Evolutionary conservation across 2,113 vertebrate genomes (phyloP), one percentile per base, ranked within the genome.

Genomic region (Sturnira hondurensis): DNA sequence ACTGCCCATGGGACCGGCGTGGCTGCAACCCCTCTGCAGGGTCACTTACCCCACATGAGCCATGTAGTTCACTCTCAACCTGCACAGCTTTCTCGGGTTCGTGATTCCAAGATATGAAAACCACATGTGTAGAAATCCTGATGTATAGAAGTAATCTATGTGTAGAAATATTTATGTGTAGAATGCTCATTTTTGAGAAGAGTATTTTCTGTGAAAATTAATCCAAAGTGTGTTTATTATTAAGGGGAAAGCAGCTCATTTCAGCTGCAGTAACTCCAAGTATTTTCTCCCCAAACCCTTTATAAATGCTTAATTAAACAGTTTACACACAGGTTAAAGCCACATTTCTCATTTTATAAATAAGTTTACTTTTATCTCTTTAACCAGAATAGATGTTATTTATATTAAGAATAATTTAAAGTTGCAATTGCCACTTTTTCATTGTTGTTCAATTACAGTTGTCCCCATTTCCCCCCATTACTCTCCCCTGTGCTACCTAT

Each of bases 211-310:
- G 17, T 94, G 95, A 93, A 98, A 98, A 93, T 93, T 41, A 89
- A 96, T 96, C 90, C 89, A 97, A 97, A 96, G 96, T 92, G 74
- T 98, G 93, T 97, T 92, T 97, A 26, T 95, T 98, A 86, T 97
- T 97, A 95, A 97, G 86, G 96, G 65, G 89, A 80, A 93, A 80
- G 78, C 31, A 92, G 47, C 45, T 94, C 86, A 86, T 93, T 87
- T 63, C 41, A 89, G 63, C 43, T 83, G 11, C 4, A 88, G 45
- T 36, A 67, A 89, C 28, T 78, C 82, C 43, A 86, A 45, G 50
- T 61, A 54, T 70, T 87, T 96, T 80, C n/a, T 47, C 33, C 67
- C 47, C 54, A 93, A 92, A 84, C 20, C 19, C 20, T 4, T 24
- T 43, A 54, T 43, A 14, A 16, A 50, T 20, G 73, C 19, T 52